phyloP scores from a whole-genome alignment of 1,140 invertebrate genomes.

The Leptopilina clavipes region DNA sequence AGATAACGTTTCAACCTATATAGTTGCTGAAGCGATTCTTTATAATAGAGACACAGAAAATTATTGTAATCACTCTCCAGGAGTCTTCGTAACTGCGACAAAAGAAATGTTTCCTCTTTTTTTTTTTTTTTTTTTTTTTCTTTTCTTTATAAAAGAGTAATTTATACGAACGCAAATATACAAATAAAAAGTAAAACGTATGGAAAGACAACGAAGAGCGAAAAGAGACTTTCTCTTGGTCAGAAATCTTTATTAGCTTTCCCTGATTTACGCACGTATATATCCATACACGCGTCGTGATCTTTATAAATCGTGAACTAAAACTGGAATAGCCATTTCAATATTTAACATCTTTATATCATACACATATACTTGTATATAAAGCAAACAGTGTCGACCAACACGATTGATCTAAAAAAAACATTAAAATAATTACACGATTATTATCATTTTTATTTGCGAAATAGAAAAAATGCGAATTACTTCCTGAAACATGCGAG shows the following conservation, averaged over 20 bases:
- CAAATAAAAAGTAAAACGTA: slow-evolving; percentile 57
- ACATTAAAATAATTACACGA: too few species aligned
- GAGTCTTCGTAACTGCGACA: neutral
- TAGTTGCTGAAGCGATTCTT: neutral
- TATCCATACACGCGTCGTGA: slow-evolving; percentile 21
- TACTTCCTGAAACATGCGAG: too few species aligned
- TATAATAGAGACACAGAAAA: neutral
- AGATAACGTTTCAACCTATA: slow-evolving; percentile 3
- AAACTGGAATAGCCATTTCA: neutral
- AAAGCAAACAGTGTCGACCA: too few species aligned
- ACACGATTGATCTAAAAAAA: too few species aligned
- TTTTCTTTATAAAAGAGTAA: neutral
- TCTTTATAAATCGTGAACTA: slow-evolving; percentile 24
- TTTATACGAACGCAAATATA: slow-evolving; percentile 42
- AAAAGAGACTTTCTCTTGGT: slow-evolving; percentile 65
- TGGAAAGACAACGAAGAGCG: slow-evolving; percentile 45
- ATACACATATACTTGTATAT: too few species aligned
- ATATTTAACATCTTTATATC: neutral
- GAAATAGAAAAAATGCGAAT: too few species aligned
- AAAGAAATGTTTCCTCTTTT: neutral
- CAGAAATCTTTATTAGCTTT: slow-evolving; percentile 66
- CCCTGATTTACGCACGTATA: slow-evolving; percentile 58
- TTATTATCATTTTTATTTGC: too few species aligned
- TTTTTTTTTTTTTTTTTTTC: neutral
- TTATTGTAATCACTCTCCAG: neutral